phyloP scores from a whole-genome alignment of 92 coral and sea anemone genomes.

The Phymanthus crucifer region DNA sequence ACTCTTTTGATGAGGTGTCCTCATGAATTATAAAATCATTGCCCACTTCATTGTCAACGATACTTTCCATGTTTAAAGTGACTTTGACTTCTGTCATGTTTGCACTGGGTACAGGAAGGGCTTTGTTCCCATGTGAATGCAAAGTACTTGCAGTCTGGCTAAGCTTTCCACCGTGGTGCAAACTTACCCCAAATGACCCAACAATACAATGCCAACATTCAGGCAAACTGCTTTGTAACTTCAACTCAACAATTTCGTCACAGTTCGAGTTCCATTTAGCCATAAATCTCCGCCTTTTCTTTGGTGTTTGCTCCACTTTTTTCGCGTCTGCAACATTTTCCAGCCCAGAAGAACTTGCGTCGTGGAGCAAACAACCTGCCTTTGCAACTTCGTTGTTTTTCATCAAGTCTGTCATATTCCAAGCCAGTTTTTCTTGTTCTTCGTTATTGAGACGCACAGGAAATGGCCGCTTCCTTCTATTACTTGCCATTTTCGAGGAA shows the following conservation, averaged over 20 bases:
- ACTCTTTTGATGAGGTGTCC: not conserved
- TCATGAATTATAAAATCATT: not conserved
- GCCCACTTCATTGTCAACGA: conserved; percentile 9
- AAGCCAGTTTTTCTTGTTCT: conserved; percentile 59
- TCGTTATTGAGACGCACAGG: conserved; percentile 62
- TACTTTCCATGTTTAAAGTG: conserved; percentile 9
- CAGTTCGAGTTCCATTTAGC: not conserved
- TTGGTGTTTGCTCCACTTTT: not conserved
- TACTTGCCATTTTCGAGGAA: conserved; percentile 50
- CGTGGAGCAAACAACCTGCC: not conserved
- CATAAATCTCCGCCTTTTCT: conserved; percentile 8
- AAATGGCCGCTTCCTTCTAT: conserved; percentile 57
- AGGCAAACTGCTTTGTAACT: conserved; percentile 22
- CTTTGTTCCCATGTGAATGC: not conserved
- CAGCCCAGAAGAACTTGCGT: not conserved
- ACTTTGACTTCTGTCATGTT: conserved; percentile 4
- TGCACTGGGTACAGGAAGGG: not conserved
- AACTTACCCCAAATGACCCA: conserved; percentile 28
- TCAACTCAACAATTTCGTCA: not conserved
- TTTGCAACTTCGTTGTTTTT: not conserved
- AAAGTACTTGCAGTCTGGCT: not conserved
- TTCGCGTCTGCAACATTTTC: not conserved
- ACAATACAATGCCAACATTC: conserved; percentile 36
- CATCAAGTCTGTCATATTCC: conserved; percentile 66
- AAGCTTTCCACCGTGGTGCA: not conserved